Percentiles rank a stretch among this genome's conserved stretches.
phyloP scores from a whole-genome alignment of 1,140 invertebrate species.

The Zaprionus taronus region DNA sequence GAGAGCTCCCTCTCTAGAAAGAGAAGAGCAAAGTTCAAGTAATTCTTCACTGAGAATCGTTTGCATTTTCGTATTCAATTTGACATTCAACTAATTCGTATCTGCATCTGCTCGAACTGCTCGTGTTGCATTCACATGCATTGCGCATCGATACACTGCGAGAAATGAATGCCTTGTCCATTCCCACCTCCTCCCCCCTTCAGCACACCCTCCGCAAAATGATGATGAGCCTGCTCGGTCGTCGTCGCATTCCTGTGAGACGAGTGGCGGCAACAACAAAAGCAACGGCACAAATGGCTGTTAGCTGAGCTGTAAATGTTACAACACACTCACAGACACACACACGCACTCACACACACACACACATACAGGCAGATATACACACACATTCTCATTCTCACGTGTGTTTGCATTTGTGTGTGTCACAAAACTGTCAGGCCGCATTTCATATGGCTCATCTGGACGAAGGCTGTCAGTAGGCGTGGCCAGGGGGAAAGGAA shows the following conservation, averaged over 20 bases:
- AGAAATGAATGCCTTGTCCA: not conserved
- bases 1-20: not conserved
- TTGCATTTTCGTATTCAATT: not conserved
- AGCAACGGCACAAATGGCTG: conserved; percentile 22
- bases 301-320: conserved; percentile 26
- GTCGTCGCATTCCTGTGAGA: conserved; percentile 27
- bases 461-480: conserved; percentile 51
- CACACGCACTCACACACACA: conserved; percentile 4
- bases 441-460: conserved; percentile 72
- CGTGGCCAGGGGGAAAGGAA: not conserved
- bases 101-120: not conserved
- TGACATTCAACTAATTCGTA: not conserved
- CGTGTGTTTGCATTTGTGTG: conserved; percentile 38
- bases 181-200: not conserved
- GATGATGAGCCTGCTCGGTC: not conserved
- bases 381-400: not conserved
- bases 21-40: not conserved
- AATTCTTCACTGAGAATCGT: too few relatives aligned
- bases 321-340: conserved; percentile 24
- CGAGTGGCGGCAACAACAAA: conserved; percentile 10
- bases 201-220: not conserved
- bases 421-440: conserved; percentile 79
- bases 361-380: not conserved
- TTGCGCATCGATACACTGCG: conserved; percentile 1
- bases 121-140: not conserved